Base-by-base conservation (phyloP, 23 tunicate genomes). In the Trididemnum clinides region DNA sequence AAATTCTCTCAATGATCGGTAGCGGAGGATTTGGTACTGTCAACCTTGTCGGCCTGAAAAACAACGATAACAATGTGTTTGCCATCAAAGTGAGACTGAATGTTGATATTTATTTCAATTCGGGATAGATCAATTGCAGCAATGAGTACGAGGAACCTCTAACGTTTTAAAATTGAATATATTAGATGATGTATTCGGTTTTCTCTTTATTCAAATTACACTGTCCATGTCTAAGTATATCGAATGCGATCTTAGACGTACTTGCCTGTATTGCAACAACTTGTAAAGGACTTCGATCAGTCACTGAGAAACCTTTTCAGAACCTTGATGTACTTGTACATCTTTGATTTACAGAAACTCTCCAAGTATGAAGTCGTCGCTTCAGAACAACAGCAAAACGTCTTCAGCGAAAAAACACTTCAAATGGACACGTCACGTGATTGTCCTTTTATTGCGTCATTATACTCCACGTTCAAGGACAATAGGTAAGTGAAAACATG, bases 31-130 rank as follows among this genome's bases (percentile, higher is more conserved):
- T 87, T 28, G 91, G 91, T 0, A 32, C 85, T 39, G 91, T 87
- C 20, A 73, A 70, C 36, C 77, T 87, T 2, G 91, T 87, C 34
- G 34, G 49, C 5, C 5, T 82, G 28, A 66, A 64, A 26, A 4
- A 28, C 6, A 26, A 35, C 22, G 57, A 71, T 27, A 18, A 66
- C 6, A 51, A 79, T 28, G 91, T 78, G 19, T 80, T 80, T 34
- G 91, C 91, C 23, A 49, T 87, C 3, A 87, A 87, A 80, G 91
- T 87, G 51, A 84, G n/a, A n/a, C n/a, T n/a, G n/a, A n/a, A n/a
- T n/a, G n/a, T n/a, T n/a, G n/a, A n/a, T n/a, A n/a, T 49, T 49
- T 10, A 49, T 62, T 62, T 21, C 22, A 21, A 5, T 62, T 62
- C 6, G 15, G 15, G 70, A 10, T 20, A 12, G 70, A 15, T 49